A percentile compares a stretch with the other conserved stretches of the same genome.
Conservation (phyloP, 2,797 vertebrate species). For the Sebastes elongatus region DNA sequence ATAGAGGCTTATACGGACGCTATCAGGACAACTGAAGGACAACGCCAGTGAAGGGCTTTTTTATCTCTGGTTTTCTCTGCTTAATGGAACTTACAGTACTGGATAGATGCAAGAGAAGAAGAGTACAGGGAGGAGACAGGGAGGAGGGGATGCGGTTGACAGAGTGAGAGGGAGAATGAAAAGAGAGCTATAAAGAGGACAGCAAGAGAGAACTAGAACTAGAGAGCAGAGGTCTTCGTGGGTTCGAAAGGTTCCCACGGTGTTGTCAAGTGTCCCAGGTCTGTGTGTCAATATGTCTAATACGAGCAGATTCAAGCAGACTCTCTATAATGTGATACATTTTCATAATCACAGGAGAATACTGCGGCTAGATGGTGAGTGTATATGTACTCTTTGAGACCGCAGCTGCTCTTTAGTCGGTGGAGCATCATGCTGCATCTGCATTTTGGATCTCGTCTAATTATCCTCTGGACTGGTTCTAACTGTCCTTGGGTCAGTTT, state of each 20-base stretch:
- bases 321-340: not conserved
- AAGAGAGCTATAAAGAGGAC: not conserved
- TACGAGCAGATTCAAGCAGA: not conserved
- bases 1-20: constrained; percentile 1
- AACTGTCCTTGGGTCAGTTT: not conserved
- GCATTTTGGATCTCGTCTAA: not conserved
- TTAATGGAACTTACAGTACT: constrained; percentile 15
- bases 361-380: not conserved
- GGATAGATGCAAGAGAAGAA: not conserved
- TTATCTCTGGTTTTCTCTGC: constrained; percentile 22
- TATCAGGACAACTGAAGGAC: constrained; percentile 39
- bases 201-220: not conserved
- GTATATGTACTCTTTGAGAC: not conserved
- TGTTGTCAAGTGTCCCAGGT: not conserved
- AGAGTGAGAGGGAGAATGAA: not conserved
- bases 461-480: not conserved
- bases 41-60: constrained; percentile 7
- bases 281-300: not conserved
- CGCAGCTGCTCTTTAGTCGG: not conserved
- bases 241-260: not conserved
- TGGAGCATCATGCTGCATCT: not conserved
- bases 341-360: not conserved
- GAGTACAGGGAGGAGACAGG: not conserved
- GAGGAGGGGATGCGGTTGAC: not conserved
- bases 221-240: not conserved